Conservation (phyloP, 2,113 vertebrate species). For the Lepus europaeus region DNA sequence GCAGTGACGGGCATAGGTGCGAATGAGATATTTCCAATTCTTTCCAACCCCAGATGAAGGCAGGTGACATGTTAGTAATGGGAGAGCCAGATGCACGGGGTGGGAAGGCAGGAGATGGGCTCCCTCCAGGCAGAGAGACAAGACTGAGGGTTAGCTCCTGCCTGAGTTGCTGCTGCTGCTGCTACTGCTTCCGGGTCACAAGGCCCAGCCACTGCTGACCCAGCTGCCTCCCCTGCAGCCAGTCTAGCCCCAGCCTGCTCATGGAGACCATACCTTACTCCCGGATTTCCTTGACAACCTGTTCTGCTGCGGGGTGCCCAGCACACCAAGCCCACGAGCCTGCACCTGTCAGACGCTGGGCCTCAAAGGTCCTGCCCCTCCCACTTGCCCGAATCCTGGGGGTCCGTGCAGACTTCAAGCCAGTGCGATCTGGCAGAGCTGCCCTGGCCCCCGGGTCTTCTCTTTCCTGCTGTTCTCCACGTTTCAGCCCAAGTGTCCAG, state of each 20-base stretch:
- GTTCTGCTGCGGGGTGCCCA: neutral
- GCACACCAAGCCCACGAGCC: neutral
- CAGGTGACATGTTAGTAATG: accelerated
- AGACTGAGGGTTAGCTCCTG: no score
- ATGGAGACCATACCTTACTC: accelerated
- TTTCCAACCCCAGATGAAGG: neutral
- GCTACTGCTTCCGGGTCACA: accelerated
- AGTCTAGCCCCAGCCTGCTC: neutral
- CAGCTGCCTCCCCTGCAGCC: accelerated
- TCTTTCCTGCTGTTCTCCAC: neutral
- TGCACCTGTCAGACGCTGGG: neutral
- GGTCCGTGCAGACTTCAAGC: no score
- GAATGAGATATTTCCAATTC: neutral
- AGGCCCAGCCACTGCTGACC: accelerated
- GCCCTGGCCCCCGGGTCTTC: accelerated
- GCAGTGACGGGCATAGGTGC: constrained; percentile 33
- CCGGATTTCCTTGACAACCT: neutral
- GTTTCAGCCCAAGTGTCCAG: no score
- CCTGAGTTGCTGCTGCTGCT: neutral
- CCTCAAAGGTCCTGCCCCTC: accelerated
- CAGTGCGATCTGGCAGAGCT: neutral
- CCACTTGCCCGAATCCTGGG: neutral
- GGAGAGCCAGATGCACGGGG: accelerated
- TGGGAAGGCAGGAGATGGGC: neutral
- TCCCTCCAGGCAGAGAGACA: accelerated